Conservation (phyloP, 2,888 invertebrate species). For the Kryphioiulus occultus region DNA sequence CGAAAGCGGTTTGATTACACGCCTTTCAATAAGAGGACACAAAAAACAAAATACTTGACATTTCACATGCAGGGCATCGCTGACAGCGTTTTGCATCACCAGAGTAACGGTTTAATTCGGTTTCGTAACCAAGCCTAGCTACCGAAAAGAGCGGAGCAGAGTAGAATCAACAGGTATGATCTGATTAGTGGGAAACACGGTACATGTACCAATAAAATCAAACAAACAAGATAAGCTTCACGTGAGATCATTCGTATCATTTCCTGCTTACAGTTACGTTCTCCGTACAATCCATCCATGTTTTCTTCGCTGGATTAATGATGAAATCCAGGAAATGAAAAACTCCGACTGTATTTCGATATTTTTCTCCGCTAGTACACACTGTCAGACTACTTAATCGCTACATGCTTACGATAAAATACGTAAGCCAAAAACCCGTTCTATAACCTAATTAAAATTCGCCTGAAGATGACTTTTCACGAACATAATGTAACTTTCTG, state of each 20-base stretch:
- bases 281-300: no score
- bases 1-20: not conserved
- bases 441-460: no score
- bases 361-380: no score
- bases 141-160: not conserved
- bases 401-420: no score
- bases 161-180: not conserved
- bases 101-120: not conserved
- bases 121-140: not conserved
- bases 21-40: not conserved
- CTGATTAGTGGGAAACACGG: not conserved
- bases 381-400: no score
- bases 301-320: no score
- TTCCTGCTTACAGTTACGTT: not conserved
- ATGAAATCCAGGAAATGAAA: no score
- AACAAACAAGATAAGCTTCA: not conserved
- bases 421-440: no score
- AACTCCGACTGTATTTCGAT: no score
- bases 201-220: not conserved
- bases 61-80: not conserved
- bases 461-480: no score
- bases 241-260: not conserved
- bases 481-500: no score
- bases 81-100: not conserved
- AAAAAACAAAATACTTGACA: not conserved